phyloP scores from a whole-genome alignment of 2,888 invertebrate genomes.

The Smittia sp. region DNA sequence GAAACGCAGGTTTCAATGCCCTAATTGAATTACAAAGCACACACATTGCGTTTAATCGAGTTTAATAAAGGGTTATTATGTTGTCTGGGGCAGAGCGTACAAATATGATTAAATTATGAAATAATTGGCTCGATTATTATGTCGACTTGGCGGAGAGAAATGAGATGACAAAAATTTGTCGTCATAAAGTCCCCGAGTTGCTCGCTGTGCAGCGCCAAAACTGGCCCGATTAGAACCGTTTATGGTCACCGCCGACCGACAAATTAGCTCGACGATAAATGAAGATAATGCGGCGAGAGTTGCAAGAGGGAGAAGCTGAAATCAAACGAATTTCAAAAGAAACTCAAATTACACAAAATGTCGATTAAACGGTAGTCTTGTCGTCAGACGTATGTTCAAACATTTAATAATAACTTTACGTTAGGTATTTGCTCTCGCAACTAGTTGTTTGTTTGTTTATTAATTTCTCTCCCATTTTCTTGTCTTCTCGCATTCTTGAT shows the following conservation, averaged over 20 bases:
- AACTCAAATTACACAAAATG: conserved; percentile 21
- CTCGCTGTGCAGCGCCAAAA: conserved; percentile 14
- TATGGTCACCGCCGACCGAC: conserved; percentile 8
- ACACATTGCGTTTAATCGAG: conserved; percentile 31
- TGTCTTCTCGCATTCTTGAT: conserved; percentile 23
- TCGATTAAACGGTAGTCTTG: conserved; percentile 38
- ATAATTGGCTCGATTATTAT: background rate
- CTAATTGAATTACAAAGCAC: conserved; percentile 36
- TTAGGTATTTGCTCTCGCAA: background rate
- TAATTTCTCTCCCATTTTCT: conserved; percentile 12
- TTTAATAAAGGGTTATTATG: conserved; percentile 37
- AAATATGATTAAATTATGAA: conserved; percentile 15
- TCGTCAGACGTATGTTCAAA: conserved; percentile 21
- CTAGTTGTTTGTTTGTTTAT: conserved; percentile 14
- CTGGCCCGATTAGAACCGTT: conserved; percentile 5
- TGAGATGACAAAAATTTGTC: conserved; percentile 35
- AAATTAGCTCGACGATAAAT: conserved; percentile 16
- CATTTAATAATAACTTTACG: conserved; percentile 35
- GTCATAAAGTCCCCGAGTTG: conserved; percentile 16
- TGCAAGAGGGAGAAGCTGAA: background rate
- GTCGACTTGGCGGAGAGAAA: background rate
- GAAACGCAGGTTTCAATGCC: conserved; percentile 2
- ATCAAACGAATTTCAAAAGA: conserved; percentile 2
- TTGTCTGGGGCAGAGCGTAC: background rate
- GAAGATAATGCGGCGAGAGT: background rate